Base-by-base conservation (phyloP, 2,888 invertebrate genomes). In the Myathropa florea region DNA sequence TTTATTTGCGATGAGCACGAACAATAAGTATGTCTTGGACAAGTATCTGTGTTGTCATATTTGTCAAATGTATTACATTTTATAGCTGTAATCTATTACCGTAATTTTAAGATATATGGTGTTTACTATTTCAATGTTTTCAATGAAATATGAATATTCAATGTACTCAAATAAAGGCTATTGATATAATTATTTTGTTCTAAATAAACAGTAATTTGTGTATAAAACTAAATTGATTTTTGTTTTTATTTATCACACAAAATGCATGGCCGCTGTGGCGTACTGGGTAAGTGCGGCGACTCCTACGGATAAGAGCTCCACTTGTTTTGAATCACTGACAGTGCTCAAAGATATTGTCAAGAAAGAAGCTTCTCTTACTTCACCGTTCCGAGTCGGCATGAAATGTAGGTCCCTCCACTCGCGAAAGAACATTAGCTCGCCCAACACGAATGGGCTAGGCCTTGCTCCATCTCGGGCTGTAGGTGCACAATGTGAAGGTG, bases 121-220 rank as follows among this genome's bases (percentile, higher is more conserved):
- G 72, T 72, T 63, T 67, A 68, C 71, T 85, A 73, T 81, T 71
- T 72, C 46, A 81, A 59, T 60, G 71, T 73, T 68, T 68, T 67
- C 14, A 30, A 28, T 59, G n/a, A n/a, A 18, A 46, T 36, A 57
- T 10, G 24, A 76, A 65, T 30, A 21, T 18, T 83, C 23, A 75
- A 60, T 70, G 36, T 83, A 68, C 39, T 71, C 60, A 33, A 33
- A 21, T 46, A 61, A 3, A 67, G 55, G 24, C 26, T 21, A 64
- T 26, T 36, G 28, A 39, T n/a, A 18, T 57, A 39, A 63, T 60
- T 53, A 39, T 64, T 57, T 73, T 60, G 59, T 63, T 55, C 59
- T 65, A 61, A 83, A 78, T 73, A 83, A 79, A 55, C 23, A 68
- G 7, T 70, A 78, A 70, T 63, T 78, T 63, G 26, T 78, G 63